Base-by-base conservation (phyloP, 2,113 vertebrate genomes). In the Gymnarchus niloticus region DNA sequence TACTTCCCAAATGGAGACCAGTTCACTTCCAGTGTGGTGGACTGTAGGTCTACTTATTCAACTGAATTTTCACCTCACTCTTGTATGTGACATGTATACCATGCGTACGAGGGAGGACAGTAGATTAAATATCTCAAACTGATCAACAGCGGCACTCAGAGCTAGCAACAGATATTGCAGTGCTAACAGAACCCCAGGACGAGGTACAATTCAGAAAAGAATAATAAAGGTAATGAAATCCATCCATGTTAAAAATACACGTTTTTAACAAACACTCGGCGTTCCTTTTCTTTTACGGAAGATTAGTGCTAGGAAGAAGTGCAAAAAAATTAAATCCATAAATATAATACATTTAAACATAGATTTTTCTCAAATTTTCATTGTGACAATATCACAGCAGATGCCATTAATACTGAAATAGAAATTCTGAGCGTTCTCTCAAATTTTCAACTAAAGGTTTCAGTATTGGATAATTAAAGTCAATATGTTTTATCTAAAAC, bases 91-190 rank as follows among this genome's bases (percentile, higher is more conserved):
- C 44, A 51, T 25, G 21, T 48, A 80, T 37, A 44, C 69, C 9
- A 12, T 21, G 12, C 28, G 2, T 41, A 76, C 6, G 17, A 6
- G 69, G 69, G 37, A 51, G 23, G 46, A 19, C 33, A 33, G 65
- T 73, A 73, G 33, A 73, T 6, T 1, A 48, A 49, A 48, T 14
- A 25, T 9, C 41, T 51, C 44, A 81, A 48, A 48, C 12, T 48
- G 77, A 49, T 44, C 77, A 81, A 81, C 77, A 81, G 77, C 77
- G 77, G 77, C 77, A 51, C 77, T 25, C 77, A 51, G 48, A 81
- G 77, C 77, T 14, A 0, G 23, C 21, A 81, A 46, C 23, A 81
- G n/a, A 44, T 81, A 81, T 25, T 81, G 77, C 77, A 81, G 25
- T 6, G 77, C 21, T 12, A 81, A 25, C 10, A 21, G 48, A 80